Base-by-base conservation (phyloP, 2,888 invertebrate genomes). In the Parnassius glacialis region DNA sequence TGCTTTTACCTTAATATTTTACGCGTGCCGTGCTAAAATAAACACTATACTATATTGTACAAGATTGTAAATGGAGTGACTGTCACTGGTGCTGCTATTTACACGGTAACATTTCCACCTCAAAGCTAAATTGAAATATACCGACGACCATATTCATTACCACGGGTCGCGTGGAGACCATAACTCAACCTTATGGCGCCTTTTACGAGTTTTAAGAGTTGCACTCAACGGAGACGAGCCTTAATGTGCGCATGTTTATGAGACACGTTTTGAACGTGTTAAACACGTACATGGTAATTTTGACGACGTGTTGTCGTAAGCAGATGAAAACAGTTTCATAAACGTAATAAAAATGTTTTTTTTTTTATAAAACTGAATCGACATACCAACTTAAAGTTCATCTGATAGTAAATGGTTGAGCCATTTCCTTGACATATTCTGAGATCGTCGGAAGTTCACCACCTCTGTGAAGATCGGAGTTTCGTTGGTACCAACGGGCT, bases 171-270 rank as follows among this genome's bases (percentile, higher is more conserved):
- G 73, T 72, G 74, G 75, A 72, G 78, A 73, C 72, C 68, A 80
- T 87, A 86, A 86, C 82, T 88, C 86, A 86, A 85, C 86, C 81
- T 87, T 87, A 86, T 83, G 84, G 81, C 76, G 78, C 83, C 83
- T 85, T 82, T 87, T 84, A 83, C 83, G 84, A 83, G 82, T 82
- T 85, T 83, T 83, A 84, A 85, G 84, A 85, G 85, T 78, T 68
- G 74, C 74, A 78, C 81, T 81, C 80, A 67, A 71, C 77, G 70
- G 76, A 70, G 73, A 73, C 68, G 65, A 63, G 62, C 65, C 59
- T 64, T 68, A 66, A 70, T 68, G 66, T 61, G 67, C 67, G 68
- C 65, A 64, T 66, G 70, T 70, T 70, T 68, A 68, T 60, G 65
- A 43, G 52, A 61, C 70, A 73, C 69, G 68, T 71, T 68, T 68